Conservation (phyloP, 30 jellyfish, hydroid and myxozoan species). For the Rhopilema esculentum region DNA sequence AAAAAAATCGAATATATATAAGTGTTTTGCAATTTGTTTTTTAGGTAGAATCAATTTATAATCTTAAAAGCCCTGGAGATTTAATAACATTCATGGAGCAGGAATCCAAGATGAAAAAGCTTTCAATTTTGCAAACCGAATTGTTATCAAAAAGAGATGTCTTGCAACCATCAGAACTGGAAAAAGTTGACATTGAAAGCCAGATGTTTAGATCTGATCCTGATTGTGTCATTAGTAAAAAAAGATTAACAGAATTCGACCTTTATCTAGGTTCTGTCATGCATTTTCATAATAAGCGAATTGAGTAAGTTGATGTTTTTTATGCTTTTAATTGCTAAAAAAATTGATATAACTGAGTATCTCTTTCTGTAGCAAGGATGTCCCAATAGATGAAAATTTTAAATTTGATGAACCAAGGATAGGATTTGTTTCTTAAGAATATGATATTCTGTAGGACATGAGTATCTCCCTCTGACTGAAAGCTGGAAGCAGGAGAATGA, state of each 20-base stretch:
- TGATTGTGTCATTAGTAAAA: slow-evolving; percentile 82
- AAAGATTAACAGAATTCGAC: slow-evolving; percentile 87
- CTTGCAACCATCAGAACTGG: slow-evolving; percentile 84
- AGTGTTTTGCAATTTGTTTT: no score
- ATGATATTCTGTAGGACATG: no score
- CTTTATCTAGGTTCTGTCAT: slow-evolving; percentile 87
- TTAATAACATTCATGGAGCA: slow-evolving; percentile 85
- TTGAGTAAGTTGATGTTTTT: slow-evolving; percentile 72
- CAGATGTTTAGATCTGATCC: slow-evolving; percentile 77
- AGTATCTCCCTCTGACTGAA: no score
- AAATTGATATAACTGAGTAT: neutral
- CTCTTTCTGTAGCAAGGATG: neutral
- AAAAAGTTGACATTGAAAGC: slow-evolving; percentile 82
- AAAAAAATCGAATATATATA: no score
- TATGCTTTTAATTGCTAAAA: neutral
- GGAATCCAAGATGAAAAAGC: slow-evolving; percentile 70
- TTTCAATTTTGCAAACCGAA: slow-evolving; percentile 82
- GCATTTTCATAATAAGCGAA: slow-evolving; percentile 67
- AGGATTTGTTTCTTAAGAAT: no score
- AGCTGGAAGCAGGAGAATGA: no score
- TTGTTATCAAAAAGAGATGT: slow-evolving; percentile 69
- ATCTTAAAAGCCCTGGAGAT: slow-evolving; percentile 87
- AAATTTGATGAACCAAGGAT: no score
- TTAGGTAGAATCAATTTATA: slow-evolving; percentile 85
- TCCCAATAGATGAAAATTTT: no score